phyloP scores from a whole-genome alignment of 2,113 vertebrate genomes.

The Brevimyrus niger region DNA sequence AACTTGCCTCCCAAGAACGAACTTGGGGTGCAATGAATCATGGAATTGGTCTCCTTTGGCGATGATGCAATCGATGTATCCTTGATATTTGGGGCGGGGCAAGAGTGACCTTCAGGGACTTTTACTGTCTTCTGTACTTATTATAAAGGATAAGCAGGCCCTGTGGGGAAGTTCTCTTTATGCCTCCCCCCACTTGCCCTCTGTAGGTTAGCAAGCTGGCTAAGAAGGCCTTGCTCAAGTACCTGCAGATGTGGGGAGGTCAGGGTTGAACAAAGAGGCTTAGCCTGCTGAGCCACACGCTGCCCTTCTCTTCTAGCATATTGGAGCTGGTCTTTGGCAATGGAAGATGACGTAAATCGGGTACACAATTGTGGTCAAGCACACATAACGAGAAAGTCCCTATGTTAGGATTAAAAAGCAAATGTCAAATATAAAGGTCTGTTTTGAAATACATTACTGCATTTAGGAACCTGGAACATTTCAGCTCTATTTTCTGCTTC shows the following conservation, averaged over 20 bases:
- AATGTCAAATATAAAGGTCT: background rate
- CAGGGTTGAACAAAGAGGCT: too few relatives aligned
- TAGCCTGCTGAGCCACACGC: too few relatives aligned
- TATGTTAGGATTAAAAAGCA: background rate
- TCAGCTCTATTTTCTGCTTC: background rate
- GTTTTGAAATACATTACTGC: background rate
- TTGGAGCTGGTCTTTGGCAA: background rate
- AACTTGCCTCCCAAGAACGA: background rate
- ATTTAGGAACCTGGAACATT: background rate
- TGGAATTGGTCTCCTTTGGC: background rate
- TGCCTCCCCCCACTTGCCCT: too few relatives aligned
- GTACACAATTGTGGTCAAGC: background rate
- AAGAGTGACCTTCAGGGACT: background rate
- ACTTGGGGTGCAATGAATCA: background rate
- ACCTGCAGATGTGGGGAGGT: too few relatives aligned
- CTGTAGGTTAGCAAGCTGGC: too few relatives aligned
- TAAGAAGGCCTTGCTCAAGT: too few relatives aligned
- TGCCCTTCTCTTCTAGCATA: background rate
- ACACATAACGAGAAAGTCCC: background rate
- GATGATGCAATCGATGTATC: background rate
- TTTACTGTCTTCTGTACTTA: background rate
- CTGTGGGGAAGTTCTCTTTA: too few relatives aligned
- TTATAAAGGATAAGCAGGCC: too few relatives aligned
- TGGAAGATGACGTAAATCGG: background rate
- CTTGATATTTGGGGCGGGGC: background rate